These are phyloP conservation scores for Tarsius wallacei DNA, from an alignment of 2,797 vertebrate genomes.

Conservation along the genomic window DNA sequence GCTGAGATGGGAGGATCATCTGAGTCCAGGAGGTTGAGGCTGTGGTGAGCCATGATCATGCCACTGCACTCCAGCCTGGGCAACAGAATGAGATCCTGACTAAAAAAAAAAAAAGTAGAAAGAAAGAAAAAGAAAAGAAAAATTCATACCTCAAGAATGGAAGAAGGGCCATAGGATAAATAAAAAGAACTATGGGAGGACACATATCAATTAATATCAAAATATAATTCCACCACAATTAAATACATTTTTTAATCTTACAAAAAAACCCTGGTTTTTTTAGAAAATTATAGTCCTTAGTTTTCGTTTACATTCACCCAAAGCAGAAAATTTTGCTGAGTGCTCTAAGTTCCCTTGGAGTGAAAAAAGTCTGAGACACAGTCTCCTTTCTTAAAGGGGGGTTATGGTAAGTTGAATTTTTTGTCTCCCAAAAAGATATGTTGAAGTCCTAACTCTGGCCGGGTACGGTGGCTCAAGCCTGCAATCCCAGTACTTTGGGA, in stretches of 20 bases:
- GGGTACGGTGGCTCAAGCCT: too few relatives aligned
- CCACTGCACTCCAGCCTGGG: too few relatives aligned
- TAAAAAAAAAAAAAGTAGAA: too few relatives aligned
- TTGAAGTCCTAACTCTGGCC: not conserved
- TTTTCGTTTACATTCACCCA: conserved; percentile 46
- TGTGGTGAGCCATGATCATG: too few relatives aligned
- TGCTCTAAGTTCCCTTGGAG: not conserved
- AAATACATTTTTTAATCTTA: not conserved
- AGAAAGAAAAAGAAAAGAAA: too few relatives aligned
- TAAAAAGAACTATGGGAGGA: not conserved
- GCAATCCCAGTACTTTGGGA: too few relatives aligned
- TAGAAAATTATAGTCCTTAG: conserved; percentile 53
- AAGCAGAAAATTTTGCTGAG: conserved; percentile 19
- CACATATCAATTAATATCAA: conserved; percentile 16
- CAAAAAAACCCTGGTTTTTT: not conserved
- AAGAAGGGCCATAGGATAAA: not conserved
- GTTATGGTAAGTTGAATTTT: conserved; percentile 6
- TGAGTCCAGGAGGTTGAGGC: too few relatives aligned
- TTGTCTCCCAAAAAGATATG: not conserved
- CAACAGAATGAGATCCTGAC: too few relatives aligned
- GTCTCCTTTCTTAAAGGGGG: not conserved
- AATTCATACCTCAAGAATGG: not conserved
- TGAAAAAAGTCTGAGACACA: not conserved
- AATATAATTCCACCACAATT: not conserved
- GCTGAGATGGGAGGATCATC: too few relatives aligned